Percentiles rank a stretch among this genome's conserved stretches.
These are phyloP conservation scores for Sebastiscus tertius DNA, from an alignment of 2,797 vertebrate species.

Conservation along the genomic window DNA sequence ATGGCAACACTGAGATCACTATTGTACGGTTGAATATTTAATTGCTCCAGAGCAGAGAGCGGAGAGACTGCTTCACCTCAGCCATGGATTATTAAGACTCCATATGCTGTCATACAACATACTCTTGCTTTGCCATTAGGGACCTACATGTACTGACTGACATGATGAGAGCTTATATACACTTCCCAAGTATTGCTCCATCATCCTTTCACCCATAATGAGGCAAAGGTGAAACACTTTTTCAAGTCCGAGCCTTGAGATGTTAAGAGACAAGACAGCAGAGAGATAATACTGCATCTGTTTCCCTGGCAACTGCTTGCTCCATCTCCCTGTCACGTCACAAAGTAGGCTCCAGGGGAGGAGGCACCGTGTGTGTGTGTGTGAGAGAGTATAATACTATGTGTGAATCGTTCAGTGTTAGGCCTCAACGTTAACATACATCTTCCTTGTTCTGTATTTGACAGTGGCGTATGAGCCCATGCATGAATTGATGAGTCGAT, in stretches of 20 bases:
- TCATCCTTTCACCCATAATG: slow-evolving; percentile 24
- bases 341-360: slow-evolving; percentile 51
- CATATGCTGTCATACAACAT: neutral
- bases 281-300: slow-evolving; percentile 69
- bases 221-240: slow-evolving; percentile 50
- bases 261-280: slow-evolving; percentile 58
- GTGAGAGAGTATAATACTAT: neutral
- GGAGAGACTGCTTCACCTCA: neutral
- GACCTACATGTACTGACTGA: neutral
- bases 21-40: neutral
- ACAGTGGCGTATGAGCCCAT: neutral
- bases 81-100: slow-evolving; percentile 24
- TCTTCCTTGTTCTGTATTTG: slow-evolving; percentile 15
- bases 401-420: slow-evolving; percentile 7
- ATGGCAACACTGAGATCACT: neutral
- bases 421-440: neutral
- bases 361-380: slow-evolving; percentile 16
- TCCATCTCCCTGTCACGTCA: slow-evolving; percentile 64
- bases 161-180: slow-evolving; percentile 1
- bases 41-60: slow-evolving; percentile 13
- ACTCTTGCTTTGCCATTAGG: neutral
- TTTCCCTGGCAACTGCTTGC: slow-evolving; percentile 80
- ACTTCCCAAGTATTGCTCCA: slow-evolving; percentile 18
- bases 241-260: slow-evolving; percentile 46
- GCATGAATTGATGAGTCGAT: neutral